Evolutionary conservation across 1,140 invertebrate species (phyloP), one percentile per base, ranked within the genome.

Genomic region (Musca domestica): DNA sequence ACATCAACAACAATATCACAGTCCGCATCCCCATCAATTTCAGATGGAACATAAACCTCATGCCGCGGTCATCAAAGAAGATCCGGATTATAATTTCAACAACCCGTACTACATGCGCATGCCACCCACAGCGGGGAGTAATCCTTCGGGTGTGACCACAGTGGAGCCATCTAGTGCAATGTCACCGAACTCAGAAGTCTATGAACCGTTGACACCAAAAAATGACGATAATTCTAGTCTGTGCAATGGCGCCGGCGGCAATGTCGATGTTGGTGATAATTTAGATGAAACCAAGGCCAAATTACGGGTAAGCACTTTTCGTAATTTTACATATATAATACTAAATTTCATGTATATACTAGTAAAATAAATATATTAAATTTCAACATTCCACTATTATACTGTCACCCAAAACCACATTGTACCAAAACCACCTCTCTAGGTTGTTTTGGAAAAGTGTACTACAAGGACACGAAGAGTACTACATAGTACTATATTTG

Each of bases 211-310:
- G 75, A 78, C 76, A 76, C 76, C 76, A 67, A 78, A 76, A 70
- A 78, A 78, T 76, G 76, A 78, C 71, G 76, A 78, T 69, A 78
- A 74, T 78, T 73, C 76, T 46, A 78, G 76, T 78, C 71, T 78
- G 67, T 78, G 76, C 67, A 76, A 72, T 67, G 75, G 72, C 71
- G 71, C 54, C 25, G 64, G 66, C 72, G 72, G 69, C 73, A 73
- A 69, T 68, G 74, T 68, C 74, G 75, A 77, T 69, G 54, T 67
- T 54, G 58, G 69, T 58, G 76, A 78, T 66, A 75, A 78, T 66
- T 78, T 78, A 74, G 73, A 78, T 74, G 73, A 76, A 76, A 73
- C 76, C 70, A 77, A 65, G 56, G 74, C 74, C 46, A 76, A 70
- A 70, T 76, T 78, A 70, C 76, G 76, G 74, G 76, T 78, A 67